These are phyloP conservation scores for Nannospalax galili DNA, from an alignment of 2,113 vertebrate genomes.

Conservation along the genomic window DNA sequence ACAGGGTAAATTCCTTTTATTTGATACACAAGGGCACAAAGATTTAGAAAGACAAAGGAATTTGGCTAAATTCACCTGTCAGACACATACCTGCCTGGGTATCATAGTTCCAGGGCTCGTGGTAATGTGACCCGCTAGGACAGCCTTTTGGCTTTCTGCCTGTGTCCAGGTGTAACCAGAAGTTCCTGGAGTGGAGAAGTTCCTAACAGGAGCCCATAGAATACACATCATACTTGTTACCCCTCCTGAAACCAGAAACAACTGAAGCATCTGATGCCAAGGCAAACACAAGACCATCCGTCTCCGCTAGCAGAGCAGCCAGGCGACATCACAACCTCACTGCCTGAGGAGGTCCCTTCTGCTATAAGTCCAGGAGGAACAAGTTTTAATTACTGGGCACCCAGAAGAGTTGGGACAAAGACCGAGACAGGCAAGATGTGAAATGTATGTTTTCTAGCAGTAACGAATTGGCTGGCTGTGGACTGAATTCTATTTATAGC, in stretches of 20 bases:
- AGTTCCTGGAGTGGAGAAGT: neutral
- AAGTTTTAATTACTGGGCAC: conserved; percentile 1
- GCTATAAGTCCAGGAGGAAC: neutral
- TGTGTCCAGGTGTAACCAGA: neutral
- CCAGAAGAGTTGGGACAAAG: conserved; percentile 33
- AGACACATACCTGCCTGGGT: neutral
- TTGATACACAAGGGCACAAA: conserved; percentile 33
- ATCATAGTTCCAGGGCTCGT: neutral
- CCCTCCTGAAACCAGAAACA: neutral
- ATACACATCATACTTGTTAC: neutral
- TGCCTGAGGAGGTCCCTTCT: neutral
- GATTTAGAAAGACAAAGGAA: conserved; percentile 49
- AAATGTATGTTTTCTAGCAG: conserved; percentile 26
- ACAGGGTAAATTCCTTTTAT: conserved; percentile 21
- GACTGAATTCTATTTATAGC: conserved; percentile 52
- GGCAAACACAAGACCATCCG: neutral
- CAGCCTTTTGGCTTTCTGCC: conserved; percentile 18
- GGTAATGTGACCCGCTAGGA: neutral
- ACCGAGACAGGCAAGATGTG: conserved; percentile 6
- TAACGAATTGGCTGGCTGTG: conserved; percentile 28
- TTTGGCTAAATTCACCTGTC: conserved; percentile 29
- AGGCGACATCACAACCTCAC: neutral
- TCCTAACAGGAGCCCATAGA: neutral
- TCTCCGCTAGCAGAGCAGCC: neutral
- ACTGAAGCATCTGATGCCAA: neutral